Percentiles rank a stretch among this genome's conserved stretches.
phyloP scores from a whole-genome alignment of 2,888 invertebrate species.

The Lepetodrilus schrolli region DNA sequence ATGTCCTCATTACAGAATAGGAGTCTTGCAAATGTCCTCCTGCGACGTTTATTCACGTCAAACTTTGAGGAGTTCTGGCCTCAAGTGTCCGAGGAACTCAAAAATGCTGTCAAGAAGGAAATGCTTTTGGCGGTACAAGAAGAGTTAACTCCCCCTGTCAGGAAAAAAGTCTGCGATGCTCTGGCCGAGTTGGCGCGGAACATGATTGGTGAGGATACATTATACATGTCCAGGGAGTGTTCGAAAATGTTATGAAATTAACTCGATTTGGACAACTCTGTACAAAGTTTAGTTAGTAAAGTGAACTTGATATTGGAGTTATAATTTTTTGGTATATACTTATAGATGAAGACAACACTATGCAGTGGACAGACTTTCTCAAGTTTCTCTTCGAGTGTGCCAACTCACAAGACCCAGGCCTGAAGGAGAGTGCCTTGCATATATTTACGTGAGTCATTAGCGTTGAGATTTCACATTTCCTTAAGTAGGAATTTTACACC shows the following conservation, averaged over 20 bases:
- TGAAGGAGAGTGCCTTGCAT: conserved; percentile 94
- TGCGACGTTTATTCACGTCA: conserved; percentile 88
- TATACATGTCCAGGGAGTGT: background rate
- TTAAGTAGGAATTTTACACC: no score
- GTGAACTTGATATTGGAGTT: background rate
- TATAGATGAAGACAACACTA: conserved; percentile 93
- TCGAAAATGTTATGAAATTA: background rate
- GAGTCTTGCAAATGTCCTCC: conserved; percentile 93
- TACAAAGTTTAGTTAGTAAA: no score
- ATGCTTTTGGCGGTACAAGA: conserved; percentile 88
- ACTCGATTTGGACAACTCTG: background rate
- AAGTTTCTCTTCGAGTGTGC: conserved; percentile 95
- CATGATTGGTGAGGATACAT: conserved; percentile 72
- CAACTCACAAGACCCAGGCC: conserved; percentile 85
- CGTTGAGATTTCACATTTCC: no score
- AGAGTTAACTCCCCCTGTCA: conserved; percentile 83
- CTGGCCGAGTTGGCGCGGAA: conserved; percentile 96
- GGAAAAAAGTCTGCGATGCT: conserved; percentile 95
- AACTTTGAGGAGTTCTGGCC: conserved; percentile 94
- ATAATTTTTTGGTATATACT: conserved; percentile 28
- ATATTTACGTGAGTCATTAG: conserved; percentile 93
- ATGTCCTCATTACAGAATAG: conserved; percentile 79
- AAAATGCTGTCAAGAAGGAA: conserved; percentile 89
- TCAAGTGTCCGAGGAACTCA: conserved; percentile 88
- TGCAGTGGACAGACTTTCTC: conserved; percentile 96